phyloP scores from a whole-genome alignment of 2,797 vertebrate species.

The Macroramphosus scolopax region DNA sequence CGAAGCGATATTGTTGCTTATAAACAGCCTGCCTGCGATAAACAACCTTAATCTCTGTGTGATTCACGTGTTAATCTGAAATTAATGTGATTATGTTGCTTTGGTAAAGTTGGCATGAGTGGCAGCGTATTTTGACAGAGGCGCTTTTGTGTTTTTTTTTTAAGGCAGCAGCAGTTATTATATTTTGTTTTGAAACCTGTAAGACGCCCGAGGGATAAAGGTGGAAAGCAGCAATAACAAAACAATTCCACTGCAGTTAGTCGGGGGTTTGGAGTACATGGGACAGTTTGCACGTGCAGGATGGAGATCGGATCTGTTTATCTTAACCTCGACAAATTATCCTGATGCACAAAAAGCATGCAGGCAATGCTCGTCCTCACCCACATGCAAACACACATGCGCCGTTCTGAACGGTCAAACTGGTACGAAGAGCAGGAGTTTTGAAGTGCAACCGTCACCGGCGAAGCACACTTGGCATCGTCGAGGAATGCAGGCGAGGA shows the following conservation, averaged over 20 bases:
- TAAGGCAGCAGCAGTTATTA: conserved; percentile 26
- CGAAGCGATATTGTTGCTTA: conserved; percentile 1
- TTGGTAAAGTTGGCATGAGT: conserved; percentile 22
- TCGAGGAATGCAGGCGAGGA: conserved; percentile 34
- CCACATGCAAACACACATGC: conserved; percentile 3
- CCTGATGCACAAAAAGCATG: conserved; percentile 11
- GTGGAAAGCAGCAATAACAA: conserved; percentile 19
- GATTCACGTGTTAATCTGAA: too few relatives aligned
- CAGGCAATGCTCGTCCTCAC: background rate
- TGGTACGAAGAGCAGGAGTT: conserved; percentile 3
- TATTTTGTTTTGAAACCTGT: conserved; percentile 37
- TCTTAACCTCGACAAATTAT: conserved; percentile 21
- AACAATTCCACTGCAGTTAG: conserved; percentile 14
- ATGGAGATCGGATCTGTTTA: conserved; percentile 9
- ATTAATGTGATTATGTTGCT: conserved; percentile 46
- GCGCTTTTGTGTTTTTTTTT: conserved; percentile 28
- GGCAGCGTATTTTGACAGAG: conserved; percentile 47
- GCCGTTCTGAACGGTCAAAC: background rate
- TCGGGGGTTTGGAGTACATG: background rate
- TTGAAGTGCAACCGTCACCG: conserved; percentile 7
- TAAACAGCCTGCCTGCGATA: conserved; percentile 1
- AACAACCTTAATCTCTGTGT: background rate
- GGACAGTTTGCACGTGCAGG: background rate
- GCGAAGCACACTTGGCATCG: conserved; percentile 6
- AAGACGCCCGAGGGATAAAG: conserved; percentile 16